Base-by-base conservation (phyloP, 2,888 invertebrate species). In the Argyresthia goedartella region DNA sequence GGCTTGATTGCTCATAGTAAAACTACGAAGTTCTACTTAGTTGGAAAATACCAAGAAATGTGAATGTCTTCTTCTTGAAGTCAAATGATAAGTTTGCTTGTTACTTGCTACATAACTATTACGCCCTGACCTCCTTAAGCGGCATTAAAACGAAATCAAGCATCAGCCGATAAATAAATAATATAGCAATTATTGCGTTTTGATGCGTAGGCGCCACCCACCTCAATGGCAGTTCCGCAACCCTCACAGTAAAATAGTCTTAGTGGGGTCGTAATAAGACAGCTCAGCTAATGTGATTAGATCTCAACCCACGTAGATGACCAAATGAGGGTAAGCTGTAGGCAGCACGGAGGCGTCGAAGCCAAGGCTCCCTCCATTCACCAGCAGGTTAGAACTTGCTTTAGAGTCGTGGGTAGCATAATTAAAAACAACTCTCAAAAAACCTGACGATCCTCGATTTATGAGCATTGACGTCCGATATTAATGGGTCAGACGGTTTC, bases 301-400 rank as follows among this genome's bases (percentile, higher is more conserved):
- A 69, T 51, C 45, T 39, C 52, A 76, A 75, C 85, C 85, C 74
- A 86, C 85, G 67, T 66, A 59, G 69, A 71, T 82, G 84, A 76
- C 85, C 86, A 85, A 85, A 85, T 82, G 82, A 78, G 84, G 84
- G 85, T 85, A 79, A 34, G 73, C 58, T 78, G 85, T 86, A 84
- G 85, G 86, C 63, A 72, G 85, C 71, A 67, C 73, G 85, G 82
- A 84, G 85, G 85, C 80, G 85, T 77, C 69, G 73, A 67, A 78
- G 73, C 78, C 85, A 85, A 86, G 86, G 85, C 73, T 71, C 77
- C 81, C 78, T 75, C 77, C 81, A 70, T 74, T 81, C 71, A 75
- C 69, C 62, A 71, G 74, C 76, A 73, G 68, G 75, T 77, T 51
- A 34, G 41, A 33, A 73, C 76, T 68, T 69, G 25, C 25, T 6